These are phyloP conservation scores for Pyxicephalus adspersus DNA, from an alignment of 2,113 vertebrate species.

Conservation along the genomic window DNA sequence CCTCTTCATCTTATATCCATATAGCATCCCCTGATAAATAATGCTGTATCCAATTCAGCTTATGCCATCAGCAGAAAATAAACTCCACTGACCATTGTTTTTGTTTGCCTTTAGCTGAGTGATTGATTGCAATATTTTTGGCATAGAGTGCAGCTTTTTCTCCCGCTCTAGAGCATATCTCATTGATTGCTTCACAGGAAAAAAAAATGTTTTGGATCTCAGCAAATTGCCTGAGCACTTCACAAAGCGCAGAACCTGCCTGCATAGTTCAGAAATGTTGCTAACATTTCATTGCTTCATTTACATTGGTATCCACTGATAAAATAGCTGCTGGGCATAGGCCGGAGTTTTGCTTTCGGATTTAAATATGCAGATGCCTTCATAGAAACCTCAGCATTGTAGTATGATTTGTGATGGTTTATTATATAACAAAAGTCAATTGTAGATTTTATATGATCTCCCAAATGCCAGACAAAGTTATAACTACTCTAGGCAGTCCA, in stretches of 20 bases:
- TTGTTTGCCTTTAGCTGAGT: constrained; percentile 52
- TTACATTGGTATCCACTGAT: neutral
- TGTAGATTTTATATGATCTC: too few relatives aligned
- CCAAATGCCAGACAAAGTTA: too few relatives aligned
- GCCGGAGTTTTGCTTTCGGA: too few relatives aligned
- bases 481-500: too few relatives aligned
- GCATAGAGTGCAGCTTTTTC: constrained; percentile 41
- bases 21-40: constrained; percentile 46
- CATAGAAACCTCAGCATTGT: too few relatives aligned
- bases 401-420: too few relatives aligned
- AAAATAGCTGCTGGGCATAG: too few relatives aligned
- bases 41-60: constrained; percentile 38
- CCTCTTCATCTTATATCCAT: constrained; percentile 38
- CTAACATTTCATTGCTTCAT: constrained; percentile 25
- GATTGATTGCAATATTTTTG: constrained; percentile 54
- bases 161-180: constrained; percentile 33
- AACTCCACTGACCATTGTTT: constrained; percentile 48
- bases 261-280: constrained; percentile 12
- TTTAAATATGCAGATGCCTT: too few relatives aligned
- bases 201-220: constrained; percentile 49
- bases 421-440: too few relatives aligned
- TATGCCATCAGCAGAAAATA: constrained; percentile 47
- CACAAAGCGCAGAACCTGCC: constrained; percentile 15
- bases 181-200: constrained; percentile 50
- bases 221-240: constrained; percentile 48